These are phyloP conservation scores for Pantherophis vulpinus DNA, from an alignment of 2,797 vertebrate genomes.

Conservation along the genomic window DNA sequence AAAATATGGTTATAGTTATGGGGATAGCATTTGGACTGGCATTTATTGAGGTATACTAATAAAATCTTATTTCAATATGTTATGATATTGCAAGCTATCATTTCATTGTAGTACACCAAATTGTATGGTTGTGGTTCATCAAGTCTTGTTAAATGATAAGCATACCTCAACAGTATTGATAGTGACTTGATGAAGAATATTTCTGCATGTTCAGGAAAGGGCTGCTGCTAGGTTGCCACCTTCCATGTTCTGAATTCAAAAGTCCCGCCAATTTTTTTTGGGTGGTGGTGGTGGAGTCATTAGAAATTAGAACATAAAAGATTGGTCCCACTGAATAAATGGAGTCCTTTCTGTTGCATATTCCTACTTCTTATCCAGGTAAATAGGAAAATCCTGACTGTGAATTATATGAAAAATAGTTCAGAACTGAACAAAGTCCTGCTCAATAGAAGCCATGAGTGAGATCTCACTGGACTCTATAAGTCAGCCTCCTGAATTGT, in stretches of 20 bases:
- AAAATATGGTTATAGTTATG: constrained; percentile 56
- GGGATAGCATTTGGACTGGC: constrained; percentile 74
- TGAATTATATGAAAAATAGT: background rate
- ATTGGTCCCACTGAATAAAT: background rate
- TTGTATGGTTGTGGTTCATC: background rate
- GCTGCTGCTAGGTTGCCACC: background rate
- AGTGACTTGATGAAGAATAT: background rate
- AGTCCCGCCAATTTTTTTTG: background rate
- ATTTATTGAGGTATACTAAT: constrained; percentile 70
- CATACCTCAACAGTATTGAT: background rate
- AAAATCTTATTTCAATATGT: background rate
- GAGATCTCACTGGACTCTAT: background rate
- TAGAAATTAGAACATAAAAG: background rate
- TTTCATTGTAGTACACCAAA: background rate
- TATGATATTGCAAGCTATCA: background rate
- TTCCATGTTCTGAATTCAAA: background rate
- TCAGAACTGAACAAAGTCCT: background rate
- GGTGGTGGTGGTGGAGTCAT: background rate
- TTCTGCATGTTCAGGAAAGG: background rate
- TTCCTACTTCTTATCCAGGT: background rate
- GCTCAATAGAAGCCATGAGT: background rate
- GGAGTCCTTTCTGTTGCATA: background rate
- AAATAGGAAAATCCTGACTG: background rate
- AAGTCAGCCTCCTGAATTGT: background rate
- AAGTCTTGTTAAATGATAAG: background rate